Conservation (phyloP, 2,888 invertebrate species). For the Nasonia oneida region DNA sequence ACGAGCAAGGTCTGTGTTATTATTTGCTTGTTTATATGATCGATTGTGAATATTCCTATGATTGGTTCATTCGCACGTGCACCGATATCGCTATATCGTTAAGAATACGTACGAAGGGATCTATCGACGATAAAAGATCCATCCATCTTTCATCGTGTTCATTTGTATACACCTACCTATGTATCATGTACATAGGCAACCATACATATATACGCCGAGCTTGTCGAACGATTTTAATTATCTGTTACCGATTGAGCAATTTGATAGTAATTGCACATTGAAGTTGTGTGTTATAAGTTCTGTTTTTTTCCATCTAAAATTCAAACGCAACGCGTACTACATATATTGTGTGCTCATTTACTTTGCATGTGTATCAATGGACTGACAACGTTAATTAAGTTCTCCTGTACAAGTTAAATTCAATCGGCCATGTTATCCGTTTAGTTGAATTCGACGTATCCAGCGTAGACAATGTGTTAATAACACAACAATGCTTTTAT, state of each 20-base stretch:
- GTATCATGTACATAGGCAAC: background rate
- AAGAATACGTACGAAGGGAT: background rate
- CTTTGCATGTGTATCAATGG: too few species aligned
- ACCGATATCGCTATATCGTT: background rate
- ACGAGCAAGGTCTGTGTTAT: conserved; percentile 24
- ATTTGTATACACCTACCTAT: background rate
- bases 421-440: too few species aligned
- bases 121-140: background rate
- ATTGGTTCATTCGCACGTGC: conserved; percentile 60
- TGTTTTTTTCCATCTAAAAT: too few species aligned
- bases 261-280: background rate
- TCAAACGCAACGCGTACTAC: too few species aligned
- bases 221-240: background rate
- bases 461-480: too few species aligned
- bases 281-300: too few species aligned
- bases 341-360: too few species aligned
- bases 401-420: too few species aligned
- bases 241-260: conserved; percentile 21
- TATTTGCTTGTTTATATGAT: conserved; percentile 2
- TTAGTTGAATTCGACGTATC: too few species aligned
- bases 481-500: too few species aligned
- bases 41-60: conserved; percentile 65
- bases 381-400: too few species aligned
- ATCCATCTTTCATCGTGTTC: conserved; percentile 3
- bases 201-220: background rate